phyloP scores from a whole-genome alignment of 2,888 invertebrate genomes.

The Ariolimax columbianus region DNA sequence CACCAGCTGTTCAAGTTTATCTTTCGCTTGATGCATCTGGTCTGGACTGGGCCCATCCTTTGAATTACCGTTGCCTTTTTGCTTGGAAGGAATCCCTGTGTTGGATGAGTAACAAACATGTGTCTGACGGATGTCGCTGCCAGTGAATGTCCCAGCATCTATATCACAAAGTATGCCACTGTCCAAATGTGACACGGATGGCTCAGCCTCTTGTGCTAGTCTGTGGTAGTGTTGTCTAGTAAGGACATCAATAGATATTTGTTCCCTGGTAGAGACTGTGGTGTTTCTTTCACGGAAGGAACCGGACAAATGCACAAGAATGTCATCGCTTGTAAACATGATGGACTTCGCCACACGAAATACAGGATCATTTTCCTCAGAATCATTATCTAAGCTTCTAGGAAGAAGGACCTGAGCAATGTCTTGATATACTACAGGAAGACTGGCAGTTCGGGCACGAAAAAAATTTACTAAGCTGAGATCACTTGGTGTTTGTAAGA shows the following conservation, averaged over 20 bases:
- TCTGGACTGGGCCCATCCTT: constrained; percentile 42
- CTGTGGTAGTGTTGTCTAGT: background rate
- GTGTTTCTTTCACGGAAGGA: background rate
- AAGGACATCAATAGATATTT: constrained; percentile 23
- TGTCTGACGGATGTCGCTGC: background rate
- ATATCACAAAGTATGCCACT: background rate
- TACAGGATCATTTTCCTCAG: constrained; percentile 11
- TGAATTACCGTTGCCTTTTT: background rate
- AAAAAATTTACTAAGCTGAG: too few species aligned
- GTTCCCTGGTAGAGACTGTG: constrained; percentile 3
- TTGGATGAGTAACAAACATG: constrained; percentile 3
- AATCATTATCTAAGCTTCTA: background rate
- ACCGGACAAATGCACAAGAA: constrained; percentile 21
- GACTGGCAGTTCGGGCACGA: background rate
- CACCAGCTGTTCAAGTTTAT: constrained; percentile 36
- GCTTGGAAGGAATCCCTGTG: background rate
- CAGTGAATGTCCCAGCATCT: background rate
- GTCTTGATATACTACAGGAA: constrained; percentile 34
- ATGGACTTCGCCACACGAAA: constrained; percentile 12
- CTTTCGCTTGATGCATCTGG: constrained; percentile 34
- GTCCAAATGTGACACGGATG: background rate
- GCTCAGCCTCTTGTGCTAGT: background rate
- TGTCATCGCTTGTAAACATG: constrained; percentile 40
- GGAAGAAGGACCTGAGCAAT: constrained; percentile 29
- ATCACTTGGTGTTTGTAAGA: background rate